Evolutionary conservation across 1,140 invertebrate species (phyloP).

Genomic region (Drosophila obscura): DNA sequence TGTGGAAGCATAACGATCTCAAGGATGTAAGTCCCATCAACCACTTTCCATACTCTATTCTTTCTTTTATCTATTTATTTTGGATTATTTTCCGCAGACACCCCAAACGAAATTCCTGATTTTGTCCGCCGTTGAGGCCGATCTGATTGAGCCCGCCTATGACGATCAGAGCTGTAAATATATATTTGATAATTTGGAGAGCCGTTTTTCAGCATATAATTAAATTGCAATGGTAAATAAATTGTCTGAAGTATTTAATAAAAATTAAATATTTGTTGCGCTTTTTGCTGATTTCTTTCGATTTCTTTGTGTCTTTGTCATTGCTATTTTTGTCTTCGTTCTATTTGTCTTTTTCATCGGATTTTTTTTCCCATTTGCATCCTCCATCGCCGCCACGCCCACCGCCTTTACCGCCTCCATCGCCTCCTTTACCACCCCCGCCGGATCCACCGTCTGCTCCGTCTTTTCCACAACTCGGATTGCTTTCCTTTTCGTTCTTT

Average conservation of each 20-base stretch:
- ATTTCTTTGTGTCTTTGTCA: not conserved
- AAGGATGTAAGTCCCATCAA: slow-evolving; percentile 30
- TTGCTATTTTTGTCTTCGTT: not conserved
- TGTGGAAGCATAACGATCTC: slow-evolving; percentile 64
- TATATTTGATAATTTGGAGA: slow-evolving; percentile 56
- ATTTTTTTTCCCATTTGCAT: not conserved
- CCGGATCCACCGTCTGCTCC: slow-evolving; percentile 16
- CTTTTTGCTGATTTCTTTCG: not conserved
- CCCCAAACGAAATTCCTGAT: slow-evolving; percentile 56
- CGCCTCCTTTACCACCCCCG: slow-evolving; percentile 4
- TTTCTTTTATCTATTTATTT: too few species aligned
- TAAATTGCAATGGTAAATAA: not conserved
- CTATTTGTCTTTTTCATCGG: not conserved
- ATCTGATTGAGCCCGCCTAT: slow-evolving; percentile 59
- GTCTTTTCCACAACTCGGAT: not conserved
- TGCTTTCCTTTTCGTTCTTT: not conserved
- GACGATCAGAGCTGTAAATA: slow-evolving; percentile 51
- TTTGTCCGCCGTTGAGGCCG: slow-evolving; percentile 49
- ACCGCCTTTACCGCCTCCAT: slow-evolving; percentile 2
- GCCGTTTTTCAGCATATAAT: slow-evolving; percentile 48
- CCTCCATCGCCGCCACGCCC: slow-evolving; percentile 10
- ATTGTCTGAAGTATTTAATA: not conserved
- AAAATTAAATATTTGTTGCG: not conserved
- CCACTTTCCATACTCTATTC: not conserved
- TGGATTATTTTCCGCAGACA: slow-evolving; percentile 10